Conservation (phyloP, 2,113 vertebrate genomes). For the Oryzias javanicus region DNA sequence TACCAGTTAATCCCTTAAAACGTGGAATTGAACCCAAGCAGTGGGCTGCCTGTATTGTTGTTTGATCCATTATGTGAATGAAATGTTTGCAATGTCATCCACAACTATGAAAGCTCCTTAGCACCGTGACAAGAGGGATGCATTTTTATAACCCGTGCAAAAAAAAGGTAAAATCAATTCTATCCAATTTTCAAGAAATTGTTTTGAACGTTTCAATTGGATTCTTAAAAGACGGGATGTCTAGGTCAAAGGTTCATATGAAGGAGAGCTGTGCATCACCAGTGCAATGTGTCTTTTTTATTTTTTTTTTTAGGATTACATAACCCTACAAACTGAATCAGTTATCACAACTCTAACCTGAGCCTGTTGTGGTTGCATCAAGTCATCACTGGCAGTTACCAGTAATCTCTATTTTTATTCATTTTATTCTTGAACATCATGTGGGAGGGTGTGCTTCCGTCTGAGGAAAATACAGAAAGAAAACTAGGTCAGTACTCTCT, state of each 20-base stretch:
- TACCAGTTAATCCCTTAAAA: slow-evolving; percentile 77
- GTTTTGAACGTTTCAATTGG: background rate
- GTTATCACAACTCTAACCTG: background rate
- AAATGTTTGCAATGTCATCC: slow-evolving; percentile 54
- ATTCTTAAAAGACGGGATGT: slow-evolving; percentile 8
- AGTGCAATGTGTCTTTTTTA: no score
- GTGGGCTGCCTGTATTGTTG: slow-evolving; percentile 57
- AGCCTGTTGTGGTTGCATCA: background rate
- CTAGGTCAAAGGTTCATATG: slow-evolving; percentile 46
- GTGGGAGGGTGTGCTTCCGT: slow-evolving; percentile 55
- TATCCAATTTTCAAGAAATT: background rate
- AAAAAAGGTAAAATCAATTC: background rate
- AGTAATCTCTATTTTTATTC: slow-evolving; percentile 44
- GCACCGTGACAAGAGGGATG: background rate
- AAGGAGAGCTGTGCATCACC: slow-evolving; percentile 2
- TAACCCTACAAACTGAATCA: background rate
- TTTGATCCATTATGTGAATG: slow-evolving; percentile 35
- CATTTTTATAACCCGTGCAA: slow-evolving; percentile 10
- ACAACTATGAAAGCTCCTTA: slow-evolving; percentile 26
- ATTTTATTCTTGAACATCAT: slow-evolving; percentile 48
- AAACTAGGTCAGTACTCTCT: slow-evolving; percentile 78
- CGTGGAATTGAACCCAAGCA: slow-evolving; percentile 63
- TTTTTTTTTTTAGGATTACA: slow-evolving; percentile 7
- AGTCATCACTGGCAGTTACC: slow-evolving; percentile 28
- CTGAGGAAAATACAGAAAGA: slow-evolving; percentile 53